Conservation (phyloP, 2,797 vertebrate species). For the Tauraco hartlaubi region DNA sequence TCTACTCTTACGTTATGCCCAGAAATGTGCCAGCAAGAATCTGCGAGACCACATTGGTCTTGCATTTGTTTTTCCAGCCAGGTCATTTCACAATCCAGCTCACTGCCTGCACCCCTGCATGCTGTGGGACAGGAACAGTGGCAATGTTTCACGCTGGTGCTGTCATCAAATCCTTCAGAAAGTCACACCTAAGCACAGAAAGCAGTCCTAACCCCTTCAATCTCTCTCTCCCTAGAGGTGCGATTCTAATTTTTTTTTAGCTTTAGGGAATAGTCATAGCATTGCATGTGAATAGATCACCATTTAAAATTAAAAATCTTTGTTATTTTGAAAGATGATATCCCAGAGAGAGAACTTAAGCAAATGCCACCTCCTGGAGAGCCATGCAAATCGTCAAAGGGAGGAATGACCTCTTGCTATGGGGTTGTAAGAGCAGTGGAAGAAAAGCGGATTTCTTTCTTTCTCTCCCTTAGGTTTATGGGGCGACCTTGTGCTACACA, state of each 20-base stretch:
- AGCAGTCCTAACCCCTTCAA: not conserved
- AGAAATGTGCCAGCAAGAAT: no score
- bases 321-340: not conserved
- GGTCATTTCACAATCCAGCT: not conserved
- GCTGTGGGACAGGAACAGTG: not conserved
- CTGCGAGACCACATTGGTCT: not conserved
- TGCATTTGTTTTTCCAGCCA: not conserved
- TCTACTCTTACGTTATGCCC: accelerated
- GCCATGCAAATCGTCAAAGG: not conserved
- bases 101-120: not conserved
- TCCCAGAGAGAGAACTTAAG: not conserved
- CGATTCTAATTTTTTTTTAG: accelerated
- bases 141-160: not conserved
- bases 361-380: not conserved
- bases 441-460: not conserved
- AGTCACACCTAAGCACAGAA: not conserved
- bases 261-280: not conserved
- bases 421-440: not conserved
- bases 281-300: accelerated
- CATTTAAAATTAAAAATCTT: not conserved
- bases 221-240: not conserved
- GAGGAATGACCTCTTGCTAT: not conserved
- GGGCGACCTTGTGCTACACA: not conserved
- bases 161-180: not conserved
- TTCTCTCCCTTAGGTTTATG: not conserved